Evolutionary conservation across 2,888 invertebrate genomes (phyloP).

Genomic region (Phengaris alcon): DNA sequence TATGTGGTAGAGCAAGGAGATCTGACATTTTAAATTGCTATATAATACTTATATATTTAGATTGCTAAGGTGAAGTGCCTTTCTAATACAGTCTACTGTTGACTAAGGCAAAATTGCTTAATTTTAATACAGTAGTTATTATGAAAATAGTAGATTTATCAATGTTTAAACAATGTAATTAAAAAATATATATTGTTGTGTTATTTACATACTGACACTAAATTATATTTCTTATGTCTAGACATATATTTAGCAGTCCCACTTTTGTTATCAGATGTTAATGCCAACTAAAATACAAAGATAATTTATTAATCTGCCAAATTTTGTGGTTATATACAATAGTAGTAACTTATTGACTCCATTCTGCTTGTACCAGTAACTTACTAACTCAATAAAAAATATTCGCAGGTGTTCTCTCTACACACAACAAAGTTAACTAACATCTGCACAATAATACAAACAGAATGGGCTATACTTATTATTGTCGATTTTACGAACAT

Average conservation of each 20-base stretch:
- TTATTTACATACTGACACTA: background rate
- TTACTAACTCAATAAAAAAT: background rate
- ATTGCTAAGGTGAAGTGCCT: too few species aligned
- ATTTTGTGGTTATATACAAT: background rate
- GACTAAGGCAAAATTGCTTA: too few species aligned
- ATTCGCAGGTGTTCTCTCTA: slow-evolving; percentile 23
- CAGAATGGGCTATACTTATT: background rate
- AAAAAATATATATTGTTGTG: background rate
- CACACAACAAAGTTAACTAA: background rate
- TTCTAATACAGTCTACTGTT: too few species aligned
- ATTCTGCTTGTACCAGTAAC: background rate
- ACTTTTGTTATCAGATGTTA: background rate
- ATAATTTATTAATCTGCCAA: background rate
- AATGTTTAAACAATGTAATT: background rate
- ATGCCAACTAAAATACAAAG: background rate
- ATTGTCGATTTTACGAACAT: background rate
- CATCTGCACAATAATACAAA: slow-evolving; percentile 19
- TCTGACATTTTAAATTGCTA: background rate
- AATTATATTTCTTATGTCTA: background rate
- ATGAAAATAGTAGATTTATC: too few species aligned
- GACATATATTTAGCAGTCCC: background rate
- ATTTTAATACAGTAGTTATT: too few species aligned
- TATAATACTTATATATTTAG: background rate
- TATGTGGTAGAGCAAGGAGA: too few species aligned
- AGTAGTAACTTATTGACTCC: background rate